phyloP scores from a whole-genome alignment of 53 echinoderm and acorn worm genomes.

The Astropecten irregularis region DNA sequence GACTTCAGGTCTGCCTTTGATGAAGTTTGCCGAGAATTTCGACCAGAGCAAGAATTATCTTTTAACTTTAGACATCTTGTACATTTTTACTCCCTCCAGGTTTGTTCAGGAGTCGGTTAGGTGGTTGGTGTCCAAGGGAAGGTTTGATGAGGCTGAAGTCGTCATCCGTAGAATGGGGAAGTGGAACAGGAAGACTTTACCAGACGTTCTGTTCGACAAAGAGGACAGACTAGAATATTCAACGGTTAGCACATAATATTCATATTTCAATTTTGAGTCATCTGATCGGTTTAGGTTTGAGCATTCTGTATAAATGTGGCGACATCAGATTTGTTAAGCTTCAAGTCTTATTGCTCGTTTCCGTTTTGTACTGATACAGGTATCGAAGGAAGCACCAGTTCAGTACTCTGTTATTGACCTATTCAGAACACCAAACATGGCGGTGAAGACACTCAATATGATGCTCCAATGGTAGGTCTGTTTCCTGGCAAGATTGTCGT shows the following conservation, averaged over 20 bases:
- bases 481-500: neutral
- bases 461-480: conserved; percentile 39
- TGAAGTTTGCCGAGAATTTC: too few relatives aligned
- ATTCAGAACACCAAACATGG: conserved; percentile 57
- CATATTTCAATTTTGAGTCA: too few relatives aligned
- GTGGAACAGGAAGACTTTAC: conserved; percentile 53
- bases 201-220: conserved; percentile 61
- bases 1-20: too few relatives aligned
- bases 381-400: neutral
- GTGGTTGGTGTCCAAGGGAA: conserved; percentile 43
- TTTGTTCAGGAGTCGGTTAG: conserved; percentile 31
- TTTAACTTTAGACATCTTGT: neutral
- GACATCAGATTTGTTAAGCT: too few relatives aligned
- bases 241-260: neutral
- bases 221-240: conserved; percentile 38
- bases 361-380: neutral
- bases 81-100: neutral
- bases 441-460: conserved; percentile 54
- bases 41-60: too few relatives aligned
- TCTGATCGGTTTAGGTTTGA: too few relatives aligned
- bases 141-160: conserved; percentile 43
- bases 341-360: too few relatives aligned
- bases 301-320: too few relatives aligned
- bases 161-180: conserved; percentile 23
- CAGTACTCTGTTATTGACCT: conserved; percentile 27